Conservation (phyloP, 2,888 invertebrate species). For the Platycheirus rosarum region DNA sequence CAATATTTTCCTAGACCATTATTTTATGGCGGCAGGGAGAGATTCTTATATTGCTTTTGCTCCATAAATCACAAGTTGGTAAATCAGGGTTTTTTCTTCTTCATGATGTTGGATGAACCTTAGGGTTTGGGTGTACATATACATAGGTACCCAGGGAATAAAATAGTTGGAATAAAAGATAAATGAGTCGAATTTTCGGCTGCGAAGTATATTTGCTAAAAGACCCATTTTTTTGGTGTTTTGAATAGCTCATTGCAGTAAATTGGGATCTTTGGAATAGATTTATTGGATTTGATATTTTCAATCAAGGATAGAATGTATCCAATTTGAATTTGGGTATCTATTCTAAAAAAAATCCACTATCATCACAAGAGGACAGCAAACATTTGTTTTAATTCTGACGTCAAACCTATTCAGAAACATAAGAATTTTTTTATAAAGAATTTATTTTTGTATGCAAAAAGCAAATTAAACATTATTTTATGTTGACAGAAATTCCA, state of each 20-base stretch:
- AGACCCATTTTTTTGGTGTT: not conserved
- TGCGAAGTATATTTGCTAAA: not conserved
- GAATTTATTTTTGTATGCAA: no score
- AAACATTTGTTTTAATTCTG: no score
- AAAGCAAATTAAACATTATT: no score
- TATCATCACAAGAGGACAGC: no score
- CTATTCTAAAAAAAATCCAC: no score
- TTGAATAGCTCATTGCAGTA: not conserved
- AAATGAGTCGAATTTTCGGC: not conserved
- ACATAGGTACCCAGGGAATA: no score
- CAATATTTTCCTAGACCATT: slow-evolving; percentile 48
- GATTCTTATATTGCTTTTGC: not conserved
- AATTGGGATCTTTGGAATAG: not conserved
- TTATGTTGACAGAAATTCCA: no score
- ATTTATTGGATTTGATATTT: not conserved
- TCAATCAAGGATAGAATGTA: no score
- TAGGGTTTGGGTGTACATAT: not conserved
- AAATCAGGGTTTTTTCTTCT: not conserved
- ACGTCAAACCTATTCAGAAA: no score
- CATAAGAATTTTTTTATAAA: no score
- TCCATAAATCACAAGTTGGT: not conserved
- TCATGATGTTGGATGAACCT: no score
- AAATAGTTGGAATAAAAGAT: not conserved
- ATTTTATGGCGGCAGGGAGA: slow-evolving; percentile 21
- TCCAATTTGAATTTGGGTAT: no score